Evolutionary conservation across 2,113 vertebrate genomes (phyloP).

Genomic region (Genyomyrus donnyi): DNA sequence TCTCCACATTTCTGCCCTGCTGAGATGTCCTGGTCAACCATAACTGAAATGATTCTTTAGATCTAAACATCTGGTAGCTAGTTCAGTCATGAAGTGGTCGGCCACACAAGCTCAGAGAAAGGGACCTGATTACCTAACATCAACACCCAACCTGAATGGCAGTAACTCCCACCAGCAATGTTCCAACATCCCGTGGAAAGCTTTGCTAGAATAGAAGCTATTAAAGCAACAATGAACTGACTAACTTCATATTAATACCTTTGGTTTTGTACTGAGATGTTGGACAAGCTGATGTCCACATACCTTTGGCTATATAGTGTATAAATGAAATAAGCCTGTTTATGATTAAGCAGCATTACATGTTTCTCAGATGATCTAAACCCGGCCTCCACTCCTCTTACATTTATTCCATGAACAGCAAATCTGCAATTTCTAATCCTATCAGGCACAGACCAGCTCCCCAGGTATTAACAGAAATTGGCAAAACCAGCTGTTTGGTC

Average conservation of each 20-base stretch:
- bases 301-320: not conserved
- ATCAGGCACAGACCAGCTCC: not conserved
- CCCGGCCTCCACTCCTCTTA: not conserved
- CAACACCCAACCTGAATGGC: not conserved
- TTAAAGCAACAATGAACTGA: not conserved
- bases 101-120: not conserved
- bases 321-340: not conserved
- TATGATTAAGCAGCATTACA: not conserved
- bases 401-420: not conserved
- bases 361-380: not conserved
- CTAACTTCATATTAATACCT: not conserved
- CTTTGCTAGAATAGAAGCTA: not conserved
- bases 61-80: not conserved
- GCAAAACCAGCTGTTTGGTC: conserved; percentile 2
- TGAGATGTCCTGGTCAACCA: not conserved
- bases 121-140: not conserved
- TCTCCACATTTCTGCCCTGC: not conserved
- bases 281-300: not conserved
- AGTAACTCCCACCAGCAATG: not conserved
- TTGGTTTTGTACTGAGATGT: not conserved
- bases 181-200: not conserved
- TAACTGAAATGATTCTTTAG: not conserved
- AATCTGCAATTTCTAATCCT: not conserved
- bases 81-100: not conserved
- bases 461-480: not conserved